These are phyloP conservation scores for Diarsia mendica DNA, from an alignment of 2,888 invertebrate species.

Conservation along the genomic window DNA sequence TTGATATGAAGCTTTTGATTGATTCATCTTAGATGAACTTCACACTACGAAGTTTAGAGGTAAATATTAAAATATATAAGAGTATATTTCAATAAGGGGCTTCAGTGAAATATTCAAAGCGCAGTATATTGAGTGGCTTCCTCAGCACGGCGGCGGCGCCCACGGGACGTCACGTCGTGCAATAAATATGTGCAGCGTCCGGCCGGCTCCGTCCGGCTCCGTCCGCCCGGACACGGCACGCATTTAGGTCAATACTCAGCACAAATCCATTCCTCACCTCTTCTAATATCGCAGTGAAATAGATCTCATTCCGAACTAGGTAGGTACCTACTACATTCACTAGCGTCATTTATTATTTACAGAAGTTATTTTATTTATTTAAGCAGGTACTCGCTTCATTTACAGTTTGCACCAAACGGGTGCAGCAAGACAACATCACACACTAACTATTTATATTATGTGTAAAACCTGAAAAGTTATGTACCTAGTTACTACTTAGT, in stretches of 20 bases:
- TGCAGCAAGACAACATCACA: no score
- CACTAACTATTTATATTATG: no score
- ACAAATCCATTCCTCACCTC: slow-evolving; percentile 17
- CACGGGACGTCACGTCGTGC: slow-evolving; percentile 24
- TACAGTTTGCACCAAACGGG: no score
- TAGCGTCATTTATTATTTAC: not conserved
- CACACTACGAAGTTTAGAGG: not conserved
- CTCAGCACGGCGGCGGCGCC: not conserved
- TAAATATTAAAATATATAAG: not conserved
- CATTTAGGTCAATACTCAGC: slow-evolving; percentile 41
- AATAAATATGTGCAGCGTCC: slow-evolving; percentile 45
- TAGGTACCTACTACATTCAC: not conserved
- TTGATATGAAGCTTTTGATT: slow-evolving; percentile 32
- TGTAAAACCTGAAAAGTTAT: not conserved
- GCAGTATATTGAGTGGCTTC: slow-evolving; percentile 29
- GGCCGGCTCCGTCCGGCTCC: slow-evolving; percentile 9
- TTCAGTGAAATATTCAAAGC: slow-evolving; percentile 22
- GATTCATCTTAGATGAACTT: slow-evolving; percentile 20
- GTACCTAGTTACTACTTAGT: no score
- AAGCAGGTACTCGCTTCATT: no score
- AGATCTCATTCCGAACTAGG: slow-evolving; percentile 17
- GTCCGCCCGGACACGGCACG: slow-evolving; percentile 19
- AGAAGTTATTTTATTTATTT: no score
- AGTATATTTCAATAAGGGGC: slow-evolving; percentile 12
- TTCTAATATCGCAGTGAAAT: slow-evolving; percentile 14